These are phyloP conservation scores for Hydraecia micacea DNA, from an alignment of 2,888 invertebrate genomes.

Conservation along the genomic window DNA sequence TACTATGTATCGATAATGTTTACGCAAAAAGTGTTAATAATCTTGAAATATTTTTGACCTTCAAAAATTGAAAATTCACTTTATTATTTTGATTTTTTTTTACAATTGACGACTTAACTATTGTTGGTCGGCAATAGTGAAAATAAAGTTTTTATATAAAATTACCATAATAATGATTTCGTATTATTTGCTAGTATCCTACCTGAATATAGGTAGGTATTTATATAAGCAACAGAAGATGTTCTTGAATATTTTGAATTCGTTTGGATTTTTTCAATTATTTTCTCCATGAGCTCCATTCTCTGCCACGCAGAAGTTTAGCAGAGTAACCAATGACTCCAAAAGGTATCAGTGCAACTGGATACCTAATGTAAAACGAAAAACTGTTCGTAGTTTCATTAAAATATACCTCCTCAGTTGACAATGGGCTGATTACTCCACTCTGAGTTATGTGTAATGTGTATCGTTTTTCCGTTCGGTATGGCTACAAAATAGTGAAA, in stretches of 20 bases:
- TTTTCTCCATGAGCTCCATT: constrained; percentile 10
- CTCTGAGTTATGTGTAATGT: not conserved
- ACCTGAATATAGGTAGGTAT: constrained; percentile 2
- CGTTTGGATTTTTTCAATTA: constrained; percentile 4
- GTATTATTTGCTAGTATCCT: constrained; percentile 1
- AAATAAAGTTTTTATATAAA: constrained; percentile 82
- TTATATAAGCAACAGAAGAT: not conserved
- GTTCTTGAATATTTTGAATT: not conserved
- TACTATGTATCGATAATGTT: constrained; percentile 68
- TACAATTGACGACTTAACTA: constrained; percentile 86
- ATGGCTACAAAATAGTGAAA: not conserved
- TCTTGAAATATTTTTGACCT: constrained; percentile 75
- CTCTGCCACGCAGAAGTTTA: not conserved
- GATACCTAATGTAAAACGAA: constrained; percentile 2
- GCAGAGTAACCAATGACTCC: constrained; percentile 13
- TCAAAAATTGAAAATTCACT: constrained; percentile 84
- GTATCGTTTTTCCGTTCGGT: not conserved
- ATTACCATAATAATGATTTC: constrained; percentile 39
- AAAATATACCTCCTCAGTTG: constrained; percentile 12
- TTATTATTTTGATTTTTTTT: constrained; percentile 86
- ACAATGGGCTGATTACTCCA: not conserved
- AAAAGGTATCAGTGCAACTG: not conserved
- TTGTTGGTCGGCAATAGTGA: constrained; percentile 87
- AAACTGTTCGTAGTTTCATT: constrained; percentile 7
- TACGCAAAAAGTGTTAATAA: constrained; percentile 71